A percentile compares a stretch with the other conserved stretches of the same genome.
These are phyloP conservation scores for Pasiphila rectangulata DNA, from an alignment of 2,888 invertebrate species.

Conservation along the genomic window DNA sequence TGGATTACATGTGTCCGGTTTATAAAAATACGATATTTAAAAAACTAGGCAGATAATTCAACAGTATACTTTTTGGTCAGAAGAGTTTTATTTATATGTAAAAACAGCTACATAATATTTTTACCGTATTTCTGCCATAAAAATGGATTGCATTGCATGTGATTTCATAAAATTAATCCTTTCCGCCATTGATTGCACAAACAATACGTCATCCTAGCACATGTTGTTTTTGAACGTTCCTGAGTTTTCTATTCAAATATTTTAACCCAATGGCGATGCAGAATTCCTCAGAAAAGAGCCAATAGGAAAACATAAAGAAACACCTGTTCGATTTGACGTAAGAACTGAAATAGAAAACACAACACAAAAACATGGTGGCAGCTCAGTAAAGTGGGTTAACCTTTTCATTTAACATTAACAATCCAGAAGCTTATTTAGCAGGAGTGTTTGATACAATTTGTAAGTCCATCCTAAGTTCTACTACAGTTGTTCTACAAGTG, in stretches of 20 bases:
- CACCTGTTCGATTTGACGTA: constrained; percentile 10
- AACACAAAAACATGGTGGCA: constrained; percentile 75
- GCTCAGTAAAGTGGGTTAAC: constrained; percentile 70
- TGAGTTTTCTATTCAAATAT: background rate
- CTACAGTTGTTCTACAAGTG: constrained; percentile 9
- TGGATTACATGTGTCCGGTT: background rate
- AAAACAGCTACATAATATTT: too few species aligned
- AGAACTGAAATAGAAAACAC: constrained; percentile 9
- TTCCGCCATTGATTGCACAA: too few species aligned
- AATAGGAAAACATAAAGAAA: background rate
- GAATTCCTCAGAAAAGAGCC: background rate
- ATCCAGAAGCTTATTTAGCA: constrained; percentile 72
- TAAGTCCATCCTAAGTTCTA: constrained; percentile 45
- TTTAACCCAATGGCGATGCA: constrained; percentile 3
- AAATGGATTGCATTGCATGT: too few species aligned
- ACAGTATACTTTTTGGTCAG: too few species aligned
- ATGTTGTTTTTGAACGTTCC: background rate
- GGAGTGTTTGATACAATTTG: constrained; percentile 80
- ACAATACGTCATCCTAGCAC: too few species aligned
- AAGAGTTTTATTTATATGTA: too few species aligned
- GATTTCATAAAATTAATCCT: background rate
- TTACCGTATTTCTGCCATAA: too few species aligned
- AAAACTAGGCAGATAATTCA: too few species aligned
- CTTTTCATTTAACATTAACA: constrained; percentile 66
- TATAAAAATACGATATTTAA: background rate